These are phyloP conservation scores for Scaptomyza reducta DNA, from an alignment of 2,888 invertebrate species.

Conservation along the genomic window DNA sequence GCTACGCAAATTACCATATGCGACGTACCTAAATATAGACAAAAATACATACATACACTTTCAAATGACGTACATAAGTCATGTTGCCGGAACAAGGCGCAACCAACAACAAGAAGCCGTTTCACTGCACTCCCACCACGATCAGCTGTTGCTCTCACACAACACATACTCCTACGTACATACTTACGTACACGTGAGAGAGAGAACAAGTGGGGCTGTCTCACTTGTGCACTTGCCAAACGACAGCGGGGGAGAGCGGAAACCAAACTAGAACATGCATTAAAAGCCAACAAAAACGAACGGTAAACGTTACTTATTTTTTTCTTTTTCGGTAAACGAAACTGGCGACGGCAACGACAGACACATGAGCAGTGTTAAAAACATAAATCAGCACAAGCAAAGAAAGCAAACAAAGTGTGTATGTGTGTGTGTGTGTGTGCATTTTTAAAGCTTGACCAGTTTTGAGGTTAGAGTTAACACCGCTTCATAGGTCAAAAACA, in stretches of 20 bases:
- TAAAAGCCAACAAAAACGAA: conserved; percentile 41
- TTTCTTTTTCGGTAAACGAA: conserved; percentile 37
- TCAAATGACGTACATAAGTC: conserved; percentile 4
- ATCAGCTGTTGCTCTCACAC: conserved; percentile 71
- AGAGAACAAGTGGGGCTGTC: conserved; percentile 33
- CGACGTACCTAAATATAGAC: conserved; percentile 12
- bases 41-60: not conserved
- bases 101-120: conserved; percentile 46
- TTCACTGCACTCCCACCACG: conserved; percentile 47
- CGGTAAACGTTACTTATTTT: conserved; percentile 49
- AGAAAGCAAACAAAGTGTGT: conserved; percentile 48
- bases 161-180: conserved; percentile 31
- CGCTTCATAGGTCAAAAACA: conserved; percentile 54
- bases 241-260: conserved; percentile 4
- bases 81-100: conserved; percentile 35
- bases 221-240: conserved; percentile 52
- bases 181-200: conserved; percentile 5
- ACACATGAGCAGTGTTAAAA: conserved; percentile 49
- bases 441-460: conserved; percentile 43
- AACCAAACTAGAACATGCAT: conserved; percentile 61
- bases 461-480: conserved; percentile 71
- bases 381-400: conserved; percentile 58
- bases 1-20: conserved; percentile 27
- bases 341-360: conserved; percentile 13
- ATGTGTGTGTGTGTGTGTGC: conserved; percentile 17